These are phyloP conservation scores for Neoniphon sammara DNA, from an alignment of 2,797 vertebrate genomes.

Conservation along the genomic window DNA sequence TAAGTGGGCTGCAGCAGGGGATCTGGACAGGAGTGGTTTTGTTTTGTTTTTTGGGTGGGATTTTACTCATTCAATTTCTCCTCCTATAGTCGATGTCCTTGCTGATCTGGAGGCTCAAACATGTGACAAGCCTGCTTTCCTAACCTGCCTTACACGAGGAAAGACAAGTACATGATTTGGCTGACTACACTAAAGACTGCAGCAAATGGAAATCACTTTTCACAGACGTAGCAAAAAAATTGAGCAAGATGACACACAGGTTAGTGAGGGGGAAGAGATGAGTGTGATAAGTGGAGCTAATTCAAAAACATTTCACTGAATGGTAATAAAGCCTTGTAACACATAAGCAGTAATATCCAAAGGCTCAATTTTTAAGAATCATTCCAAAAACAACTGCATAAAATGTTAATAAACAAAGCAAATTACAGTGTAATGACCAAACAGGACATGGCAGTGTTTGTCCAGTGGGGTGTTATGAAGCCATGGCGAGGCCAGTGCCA, in stretches of 20 bases:
- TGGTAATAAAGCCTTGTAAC: not conserved
- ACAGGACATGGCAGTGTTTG: not conserved
- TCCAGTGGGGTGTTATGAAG: not conserved
- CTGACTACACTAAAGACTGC: not conserved
- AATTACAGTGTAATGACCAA: not conserved
- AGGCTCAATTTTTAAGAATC: not conserved
- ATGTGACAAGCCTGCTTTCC: too few species aligned
- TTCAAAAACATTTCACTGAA: not conserved
- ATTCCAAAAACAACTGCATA: not conserved
- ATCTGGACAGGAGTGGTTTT: too few species aligned
- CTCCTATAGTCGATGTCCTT: too few species aligned
- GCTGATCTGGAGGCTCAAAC: too few species aligned
- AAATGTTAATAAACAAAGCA: not conserved
- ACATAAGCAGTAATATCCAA: not conserved
- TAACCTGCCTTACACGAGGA: not conserved
- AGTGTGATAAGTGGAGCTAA: not conserved
- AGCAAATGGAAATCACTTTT: not conserved
- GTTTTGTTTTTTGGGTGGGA: too few species aligned
- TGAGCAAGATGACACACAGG: not conserved
- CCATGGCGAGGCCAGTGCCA: not conserved
- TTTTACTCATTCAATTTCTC: too few species aligned
- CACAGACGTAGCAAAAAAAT: not conserved
- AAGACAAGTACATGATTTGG: not conserved
- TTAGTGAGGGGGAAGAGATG: constrained; percentile 4
- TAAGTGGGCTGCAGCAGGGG: too few species aligned